Percentiles rank a stretch among this genome's conserved stretches.
Evolutionary conservation across 1,140 invertebrate genomes (phyloP).

Genomic region (Bombus pyrosoma): DNA sequence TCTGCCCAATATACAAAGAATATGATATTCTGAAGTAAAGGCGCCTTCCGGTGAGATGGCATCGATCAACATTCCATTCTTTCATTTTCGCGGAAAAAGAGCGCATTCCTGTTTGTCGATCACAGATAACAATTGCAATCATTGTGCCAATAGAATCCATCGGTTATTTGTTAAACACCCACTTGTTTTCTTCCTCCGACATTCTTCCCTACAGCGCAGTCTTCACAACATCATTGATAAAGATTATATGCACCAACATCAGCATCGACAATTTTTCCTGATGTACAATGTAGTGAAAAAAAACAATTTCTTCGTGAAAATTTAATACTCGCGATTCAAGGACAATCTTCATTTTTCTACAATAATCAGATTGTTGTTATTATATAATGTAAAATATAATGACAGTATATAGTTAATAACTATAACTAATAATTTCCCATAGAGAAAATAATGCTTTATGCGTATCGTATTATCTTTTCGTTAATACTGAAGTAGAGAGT

Average conservation of each 20-base stretch:
- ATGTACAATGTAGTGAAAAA: no score
- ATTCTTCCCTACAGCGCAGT: slow-evolving; percentile 22
- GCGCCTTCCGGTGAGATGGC: slow-evolving; percentile 59
- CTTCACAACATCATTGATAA: slow-evolving; percentile 28
- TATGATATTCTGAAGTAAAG: slow-evolving; percentile 10
- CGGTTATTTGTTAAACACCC: slow-evolving; percentile 67
- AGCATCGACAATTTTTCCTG: no score
- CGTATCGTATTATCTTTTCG: no score
- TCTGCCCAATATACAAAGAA: neutral
- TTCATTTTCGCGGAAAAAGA: slow-evolving; percentile 54
- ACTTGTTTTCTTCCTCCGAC: slow-evolving; percentile 18
- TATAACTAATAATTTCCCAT: no score
- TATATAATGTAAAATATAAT: no score
- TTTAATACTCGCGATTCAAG: no score
- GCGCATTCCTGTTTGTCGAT: slow-evolving; percentile 64
- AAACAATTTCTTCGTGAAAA: no score
- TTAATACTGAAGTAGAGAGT: no score
- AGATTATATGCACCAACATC: slow-evolving; percentile 7
- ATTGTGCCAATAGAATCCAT: slow-evolving; percentile 70
- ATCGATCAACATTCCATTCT: slow-evolving; percentile 69
- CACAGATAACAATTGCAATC: slow-evolving; percentile 67
- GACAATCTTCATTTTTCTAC: no score
- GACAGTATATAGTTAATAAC: no score
- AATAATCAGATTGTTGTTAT: no score
- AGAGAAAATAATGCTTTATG: no score